Percentiles rank a stretch among this genome's conserved stretches.
phyloP scores from a whole-genome alignment of 2,113 vertebrate species.

The Ammodytes dubius region DNA sequence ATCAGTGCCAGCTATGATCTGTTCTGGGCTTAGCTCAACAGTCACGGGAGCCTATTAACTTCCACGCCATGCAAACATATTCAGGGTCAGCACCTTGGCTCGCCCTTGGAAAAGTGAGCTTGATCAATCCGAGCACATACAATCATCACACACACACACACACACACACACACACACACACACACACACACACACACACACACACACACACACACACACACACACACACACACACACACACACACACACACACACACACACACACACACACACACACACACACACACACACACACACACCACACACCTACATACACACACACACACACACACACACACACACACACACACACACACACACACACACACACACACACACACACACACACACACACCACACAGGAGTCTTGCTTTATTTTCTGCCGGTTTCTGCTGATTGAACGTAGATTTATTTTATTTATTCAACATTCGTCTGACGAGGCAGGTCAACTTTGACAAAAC shows the following conservation, averaged over 20 bases:
- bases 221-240: not conserved
- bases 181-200: too few relatives aligned
- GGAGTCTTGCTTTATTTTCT: not conserved
- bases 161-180: too few relatives aligned
- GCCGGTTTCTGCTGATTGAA: not conserved
- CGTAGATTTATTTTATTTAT: not conserved
- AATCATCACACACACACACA: not conserved
- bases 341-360: too few relatives aligned
- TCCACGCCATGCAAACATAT: constrained; percentile 12
- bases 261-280: too few relatives aligned
- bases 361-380: too few relatives aligned
- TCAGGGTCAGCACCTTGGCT: constrained; percentile 61
- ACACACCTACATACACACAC: constrained; percentile 1
- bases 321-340: too few relatives aligned
- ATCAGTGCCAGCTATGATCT: constrained; percentile 56
- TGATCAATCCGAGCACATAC: constrained; percentile 31
- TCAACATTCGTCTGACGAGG: not conserved
- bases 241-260: too few relatives aligned
- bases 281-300: too few relatives aligned
- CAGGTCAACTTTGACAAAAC: not conserved
- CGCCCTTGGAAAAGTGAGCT: constrained; percentile 31
- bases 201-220: too few relatives aligned
- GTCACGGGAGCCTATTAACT: constrained; percentile 49
- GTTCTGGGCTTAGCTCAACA: constrained; percentile 29
- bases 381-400: too few relatives aligned